Conservation (phyloP, 1,140 invertebrate species). For the Tribolium castaneum region DNA sequence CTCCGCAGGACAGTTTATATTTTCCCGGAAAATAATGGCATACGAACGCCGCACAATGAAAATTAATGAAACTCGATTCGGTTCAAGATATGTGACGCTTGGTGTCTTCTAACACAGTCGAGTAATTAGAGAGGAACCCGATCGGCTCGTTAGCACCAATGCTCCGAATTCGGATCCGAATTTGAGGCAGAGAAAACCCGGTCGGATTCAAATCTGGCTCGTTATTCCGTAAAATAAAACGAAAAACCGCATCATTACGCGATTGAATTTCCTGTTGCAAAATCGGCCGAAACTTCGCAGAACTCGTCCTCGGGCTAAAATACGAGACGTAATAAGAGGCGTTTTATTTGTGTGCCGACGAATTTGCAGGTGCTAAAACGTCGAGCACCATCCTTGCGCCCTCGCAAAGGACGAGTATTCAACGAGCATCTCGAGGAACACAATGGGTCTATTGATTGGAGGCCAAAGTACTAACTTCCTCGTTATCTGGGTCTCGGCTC, state of each 20-base stretch:
- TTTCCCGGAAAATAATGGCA: slow-evolving; percentile 35
- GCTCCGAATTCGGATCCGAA: no score
- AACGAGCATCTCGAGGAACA: slow-evolving; percentile 23
- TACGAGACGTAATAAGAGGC: slow-evolving; percentile 30
- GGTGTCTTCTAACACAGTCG: not conserved
- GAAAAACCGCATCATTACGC: no score
- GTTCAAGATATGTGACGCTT: no score
- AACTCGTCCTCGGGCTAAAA: not conserved
- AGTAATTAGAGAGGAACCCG: not conserved
- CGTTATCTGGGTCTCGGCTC: slow-evolving; percentile 16
- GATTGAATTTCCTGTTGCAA: no score
- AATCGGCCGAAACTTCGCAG: no score
- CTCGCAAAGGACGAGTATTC: slow-evolving; percentile 17
- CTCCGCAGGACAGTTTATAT: slow-evolving; percentile 36
- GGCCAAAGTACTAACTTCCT: slow-evolving; percentile 29
- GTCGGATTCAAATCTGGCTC: no score
- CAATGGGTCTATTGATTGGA: slow-evolving; percentile 27
- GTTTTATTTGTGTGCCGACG: slow-evolving; percentile 21
- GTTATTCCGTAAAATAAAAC: no score
- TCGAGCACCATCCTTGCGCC: slow-evolving; percentile 13
- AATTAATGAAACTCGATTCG: slow-evolving; percentile 19
- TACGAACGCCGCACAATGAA: slow-evolving; percentile 32
- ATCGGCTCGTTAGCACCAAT: not conserved
- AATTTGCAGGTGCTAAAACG: slow-evolving; percentile 28
- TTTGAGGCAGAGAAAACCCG: no score